These are phyloP conservation scores for Polia nebulosa DNA, from an alignment of 2,888 invertebrate genomes.

Conservation along the genomic window DNA sequence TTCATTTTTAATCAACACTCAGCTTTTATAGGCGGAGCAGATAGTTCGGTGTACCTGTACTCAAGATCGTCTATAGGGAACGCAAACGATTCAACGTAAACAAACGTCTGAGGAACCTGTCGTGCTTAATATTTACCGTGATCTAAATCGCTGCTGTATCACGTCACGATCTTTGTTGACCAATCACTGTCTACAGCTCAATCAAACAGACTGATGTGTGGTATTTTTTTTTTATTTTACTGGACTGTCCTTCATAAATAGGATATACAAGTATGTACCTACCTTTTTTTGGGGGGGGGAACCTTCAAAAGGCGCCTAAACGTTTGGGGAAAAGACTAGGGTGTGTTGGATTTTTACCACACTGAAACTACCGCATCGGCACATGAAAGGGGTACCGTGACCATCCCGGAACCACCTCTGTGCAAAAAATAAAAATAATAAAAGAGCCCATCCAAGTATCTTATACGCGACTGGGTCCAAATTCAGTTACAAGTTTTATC, in stretches of 20 bases:
- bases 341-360: too few species aligned
- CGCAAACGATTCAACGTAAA: conserved; percentile 25
- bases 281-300: too few species aligned
- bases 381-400: too few species aligned
- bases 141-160: neutral
- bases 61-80: conserved; percentile 35
- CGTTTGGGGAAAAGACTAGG: too few species aligned
- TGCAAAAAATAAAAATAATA: too few species aligned
- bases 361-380: too few species aligned
- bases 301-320: too few species aligned
- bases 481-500: too few species aligned
- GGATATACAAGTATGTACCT: too few species aligned
- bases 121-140: conserved; percentile 9
- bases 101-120: neutral
- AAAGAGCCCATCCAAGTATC: too few species aligned
- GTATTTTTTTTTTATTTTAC: conserved; percentile 18
- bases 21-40: conserved; percentile 34
- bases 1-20: conserved; percentile 56
- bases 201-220: neutral
- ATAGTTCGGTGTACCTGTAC: conserved; percentile 29
- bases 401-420: too few species aligned
- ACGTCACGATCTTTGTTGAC: conserved; percentile 1
- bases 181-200: conserved; percentile 8
- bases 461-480: too few species aligned
- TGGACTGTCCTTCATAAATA: neutral